Evolutionary conservation across 2,888 invertebrate genomes (phyloP).

Genomic region (Molanna angustata): DNA sequence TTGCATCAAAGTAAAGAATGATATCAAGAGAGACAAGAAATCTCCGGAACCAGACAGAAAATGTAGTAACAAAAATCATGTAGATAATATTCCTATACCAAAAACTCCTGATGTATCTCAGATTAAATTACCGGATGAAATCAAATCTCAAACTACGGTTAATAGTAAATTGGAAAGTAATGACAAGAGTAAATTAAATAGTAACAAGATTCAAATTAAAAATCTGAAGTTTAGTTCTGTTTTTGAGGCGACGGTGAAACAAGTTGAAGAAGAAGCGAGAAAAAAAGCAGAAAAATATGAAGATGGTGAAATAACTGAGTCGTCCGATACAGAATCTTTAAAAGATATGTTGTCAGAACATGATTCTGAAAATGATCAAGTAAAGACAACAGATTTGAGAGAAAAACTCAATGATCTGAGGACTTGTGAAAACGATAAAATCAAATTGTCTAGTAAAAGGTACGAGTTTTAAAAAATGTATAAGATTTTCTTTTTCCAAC

Average conservation of each 20-base stretch:
- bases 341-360: slow-evolving; percentile 46
- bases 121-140: slow-evolving; percentile 39
- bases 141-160: slow-evolving; percentile 35
- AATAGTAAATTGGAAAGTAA: slow-evolving; percentile 16
- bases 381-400: slow-evolving; percentile 33
- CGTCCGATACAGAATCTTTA: slow-evolving; percentile 43
- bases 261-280: slow-evolving; percentile 61
- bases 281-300: slow-evolving; percentile 60
- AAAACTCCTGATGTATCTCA: slow-evolving; percentile 29
- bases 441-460: too few relatives aligned
- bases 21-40: slow-evolving; percentile 8
- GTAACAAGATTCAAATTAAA: slow-evolving; percentile 63
- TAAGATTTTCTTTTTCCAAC: too few relatives aligned
- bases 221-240: slow-evolving; percentile 66
- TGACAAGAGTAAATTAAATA: slow-evolving; percentile 43
- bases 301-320: slow-evolving; percentile 61
- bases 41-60: slow-evolving; percentile 18
- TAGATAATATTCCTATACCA: slow-evolving; percentile 37
- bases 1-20: slow-evolving; percentile 27
- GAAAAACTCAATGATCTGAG: slow-evolving; percentile 19
- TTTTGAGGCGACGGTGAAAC: slow-evolving; percentile 63
- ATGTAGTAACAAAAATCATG: slow-evolving; percentile 33
- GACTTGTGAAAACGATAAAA: slow-evolving; percentile 12
- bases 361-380: slow-evolving; percentile 35
- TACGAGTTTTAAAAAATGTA: too few relatives aligned